Base-by-base conservation (phyloP, 2,888 invertebrate genomes). In the Sarcophaga subvicina region DNA sequence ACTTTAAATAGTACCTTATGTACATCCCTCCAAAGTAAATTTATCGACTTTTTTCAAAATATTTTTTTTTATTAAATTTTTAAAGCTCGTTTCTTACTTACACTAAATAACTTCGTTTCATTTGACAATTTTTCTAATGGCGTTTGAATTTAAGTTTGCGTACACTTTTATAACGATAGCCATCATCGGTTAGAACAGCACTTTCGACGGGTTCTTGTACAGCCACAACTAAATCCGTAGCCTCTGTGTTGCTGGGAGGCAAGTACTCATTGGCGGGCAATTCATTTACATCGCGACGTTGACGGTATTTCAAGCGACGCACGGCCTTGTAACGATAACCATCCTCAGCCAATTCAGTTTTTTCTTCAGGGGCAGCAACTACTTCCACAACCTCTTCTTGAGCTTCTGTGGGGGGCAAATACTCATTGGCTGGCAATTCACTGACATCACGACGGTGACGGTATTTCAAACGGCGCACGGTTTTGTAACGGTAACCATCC, bases 131-230 rank as follows among this genome's bases (percentile, higher is more conserved):
- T 59, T 60, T 27, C 69, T 86, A 88, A 83, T 91, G 90, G 5
- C 88, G 89, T 69, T 90, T 90, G 80, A 87, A 72, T 85, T 88
- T 88, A 62, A 90, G 86, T 59, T 89, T 90, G 3, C 90, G 90
- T 14, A 89, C 90, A 0, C 89, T 90, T 88, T 91, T 91, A 89
- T 91, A 91, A 73, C 90, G 90, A 88, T 91, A 91, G 2, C 91
- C 91, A 89, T 91, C 90, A 76, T 88, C 86, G 12, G 89, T 89
- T 17, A 90, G 80, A 10, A 88, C 81, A 22, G 89, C 85, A 10
- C 80, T 62, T 20, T 85, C 85, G n/a, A 87, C 88, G 3, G 75
- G 64, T 1, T n/a, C 72, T 69, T 49, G 49, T 49, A 54, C 37
- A 14, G n/a, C 54, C 14, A 45, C 49, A 62, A 45, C 22, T 20